Conservation (phyloP, 2,888 invertebrate species). For the Cantharis flavilabris region DNA sequence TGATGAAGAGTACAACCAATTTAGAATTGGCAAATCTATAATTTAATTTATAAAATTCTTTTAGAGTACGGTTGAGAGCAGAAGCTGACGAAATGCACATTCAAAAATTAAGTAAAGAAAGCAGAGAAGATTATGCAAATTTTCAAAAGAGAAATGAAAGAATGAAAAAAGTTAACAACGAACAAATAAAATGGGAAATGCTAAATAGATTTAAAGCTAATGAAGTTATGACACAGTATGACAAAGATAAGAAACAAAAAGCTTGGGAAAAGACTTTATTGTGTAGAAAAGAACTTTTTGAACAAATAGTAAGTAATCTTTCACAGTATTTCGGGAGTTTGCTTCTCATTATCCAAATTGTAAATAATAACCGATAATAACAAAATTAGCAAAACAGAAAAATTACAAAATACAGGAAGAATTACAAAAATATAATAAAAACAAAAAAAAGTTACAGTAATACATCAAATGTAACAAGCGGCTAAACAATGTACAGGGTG, state of each 20-base stretch:
- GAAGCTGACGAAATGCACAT: conserved; percentile 43
- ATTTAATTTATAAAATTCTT: conserved; percentile 1
- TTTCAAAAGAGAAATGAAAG: conserved; percentile 47
- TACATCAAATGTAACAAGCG: too few relatives aligned
- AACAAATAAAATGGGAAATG: conserved; percentile 60
- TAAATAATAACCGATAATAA: too few relatives aligned
- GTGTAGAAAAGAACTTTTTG: conserved; percentile 56
- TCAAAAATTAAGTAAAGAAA: conserved; percentile 43
- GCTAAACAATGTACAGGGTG: too few relatives aligned
- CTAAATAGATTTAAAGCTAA: conserved; percentile 62
- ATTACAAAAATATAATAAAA: too few relatives aligned
- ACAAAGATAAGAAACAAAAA: conserved; percentile 52
- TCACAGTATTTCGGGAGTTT: too few relatives aligned
- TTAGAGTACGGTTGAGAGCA: conserved; percentile 53
- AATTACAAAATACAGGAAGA: too few relatives aligned
- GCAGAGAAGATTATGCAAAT: conserved; percentile 42
- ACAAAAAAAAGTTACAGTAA: too few relatives aligned
- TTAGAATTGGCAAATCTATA: background rate
- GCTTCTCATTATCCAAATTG: too few relatives aligned
- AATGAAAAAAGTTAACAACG: conserved; percentile 53
- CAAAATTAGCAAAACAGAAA: too few relatives aligned
- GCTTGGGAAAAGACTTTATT: conserved; percentile 54
- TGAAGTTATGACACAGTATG: conserved; percentile 57
- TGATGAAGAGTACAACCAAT: conserved; percentile 46
- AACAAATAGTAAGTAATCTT: conserved; percentile 54